A percentile compares a stretch with the other conserved stretches of the same genome.
These are phyloP conservation scores for Teinopalpus imperialis DNA, from an alignment of 2,888 invertebrate species.

Conservation along the genomic window DNA sequence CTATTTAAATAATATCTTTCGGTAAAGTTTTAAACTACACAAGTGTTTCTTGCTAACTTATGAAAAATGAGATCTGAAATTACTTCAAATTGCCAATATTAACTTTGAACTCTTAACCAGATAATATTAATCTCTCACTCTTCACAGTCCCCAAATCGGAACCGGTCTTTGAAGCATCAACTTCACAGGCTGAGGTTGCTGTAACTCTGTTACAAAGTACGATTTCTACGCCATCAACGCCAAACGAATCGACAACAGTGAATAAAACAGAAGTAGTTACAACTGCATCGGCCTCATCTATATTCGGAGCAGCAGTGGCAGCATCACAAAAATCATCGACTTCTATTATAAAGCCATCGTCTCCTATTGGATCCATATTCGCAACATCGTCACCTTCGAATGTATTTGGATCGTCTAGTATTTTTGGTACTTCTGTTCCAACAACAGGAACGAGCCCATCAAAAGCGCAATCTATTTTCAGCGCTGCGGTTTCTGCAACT, in stretches of 20 bases:
- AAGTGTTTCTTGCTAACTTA: too few relatives aligned
- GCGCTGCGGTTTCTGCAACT: constrained; percentile 10
- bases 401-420: constrained; percentile 28
- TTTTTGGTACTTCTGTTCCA: constrained; percentile 30
- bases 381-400: constrained; percentile 34
- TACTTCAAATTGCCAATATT: too few relatives aligned
- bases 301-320: constrained; percentile 49
- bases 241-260: constrained; percentile 32
- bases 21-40: too few relatives aligned
- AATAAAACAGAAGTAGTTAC: constrained; percentile 31
- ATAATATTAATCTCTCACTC: not conserved
- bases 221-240: constrained; percentile 19
- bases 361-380: constrained; percentile 38
- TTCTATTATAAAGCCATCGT: constrained; percentile 28
- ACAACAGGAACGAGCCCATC: constrained; percentile 35
- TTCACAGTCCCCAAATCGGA: constrained; percentile 21
- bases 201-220: constrained; percentile 22
- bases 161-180: constrained; percentile 25
- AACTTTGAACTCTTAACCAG: too few relatives aligned
- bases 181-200: constrained; percentile 21
- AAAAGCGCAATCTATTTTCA: constrained; percentile 17
- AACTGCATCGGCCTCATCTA: constrained; percentile 38
- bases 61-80: too few relatives aligned
- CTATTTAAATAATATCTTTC: too few relatives aligned
- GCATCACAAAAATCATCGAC: constrained; percentile 32